A percentile compares a stretch with the other conserved stretches of the same genome.
Conservation (phyloP, 2,888 invertebrate genomes). For the Neoascia interrupta region DNA sequence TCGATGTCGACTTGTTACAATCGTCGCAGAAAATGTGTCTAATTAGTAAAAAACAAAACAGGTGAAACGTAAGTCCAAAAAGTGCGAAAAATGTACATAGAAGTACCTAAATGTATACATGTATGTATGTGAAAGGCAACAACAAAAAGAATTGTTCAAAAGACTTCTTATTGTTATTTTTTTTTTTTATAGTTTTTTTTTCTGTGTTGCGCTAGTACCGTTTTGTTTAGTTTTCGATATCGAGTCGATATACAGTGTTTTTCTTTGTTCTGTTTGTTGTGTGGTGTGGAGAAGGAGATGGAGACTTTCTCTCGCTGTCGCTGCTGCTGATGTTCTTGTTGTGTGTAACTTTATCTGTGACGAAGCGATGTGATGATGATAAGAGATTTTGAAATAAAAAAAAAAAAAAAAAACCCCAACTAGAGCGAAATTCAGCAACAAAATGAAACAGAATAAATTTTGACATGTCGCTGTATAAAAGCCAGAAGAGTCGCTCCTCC, state of each 20-base stretch:
- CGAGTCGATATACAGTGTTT: no score
- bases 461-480: slow-evolving; percentile 39
- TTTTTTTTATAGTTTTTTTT: no score
- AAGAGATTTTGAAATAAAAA: slow-evolving; percentile 11
- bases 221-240: slow-evolving; percentile 26
- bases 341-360: slow-evolving; percentile 13
- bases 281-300: no score
- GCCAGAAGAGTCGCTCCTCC: slow-evolving; percentile 5
- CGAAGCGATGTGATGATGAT: no score
- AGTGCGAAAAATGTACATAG: no score
- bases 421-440: neutral
- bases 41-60: slow-evolving; percentile 8
- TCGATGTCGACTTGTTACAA: slow-evolving; percentile 32
- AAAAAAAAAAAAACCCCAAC: slow-evolving; percentile 3
- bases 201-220: slow-evolving; percentile 21
- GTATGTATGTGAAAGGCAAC: no score
- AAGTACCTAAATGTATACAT: no score
- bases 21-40: slow-evolving; percentile 33
- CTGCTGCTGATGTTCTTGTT: neutral
- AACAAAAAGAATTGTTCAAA: no score
- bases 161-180: no score
- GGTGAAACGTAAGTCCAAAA: slow-evolving; percentile 55
- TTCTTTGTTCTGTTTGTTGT: slow-evolving; percentile 44
- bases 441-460: slow-evolving; percentile 41
- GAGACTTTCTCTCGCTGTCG: slow-evolving; percentile 4